Evolutionary conservation across 1,140 invertebrate species (phyloP).

Genomic region (Platorchestia sp.): DNA sequence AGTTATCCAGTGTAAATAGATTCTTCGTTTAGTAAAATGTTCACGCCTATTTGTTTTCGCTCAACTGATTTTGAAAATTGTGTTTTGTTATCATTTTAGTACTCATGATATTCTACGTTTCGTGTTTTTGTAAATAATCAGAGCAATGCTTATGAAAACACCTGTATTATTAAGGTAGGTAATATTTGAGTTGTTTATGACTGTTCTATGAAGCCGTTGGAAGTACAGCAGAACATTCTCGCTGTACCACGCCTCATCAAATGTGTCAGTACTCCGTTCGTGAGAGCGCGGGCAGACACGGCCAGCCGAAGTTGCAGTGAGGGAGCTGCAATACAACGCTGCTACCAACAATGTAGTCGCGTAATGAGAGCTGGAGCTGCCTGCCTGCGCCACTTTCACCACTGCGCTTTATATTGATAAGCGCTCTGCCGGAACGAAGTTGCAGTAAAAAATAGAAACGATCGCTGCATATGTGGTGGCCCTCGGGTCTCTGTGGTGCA

Average conservation of each 20-base stretch:
- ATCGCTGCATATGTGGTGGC: background rate
- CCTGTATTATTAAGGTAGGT: background rate
- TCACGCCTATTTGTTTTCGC: background rate
- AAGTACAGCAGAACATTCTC: background rate
- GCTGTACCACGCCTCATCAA: background rate
- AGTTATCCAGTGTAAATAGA: background rate
- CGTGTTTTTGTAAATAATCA: background rate
- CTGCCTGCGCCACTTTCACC: background rate
- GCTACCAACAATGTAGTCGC: background rate
- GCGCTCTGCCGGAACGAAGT: conserved; percentile 3
- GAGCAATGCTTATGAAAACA: background rate
- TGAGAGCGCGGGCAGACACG: background rate
- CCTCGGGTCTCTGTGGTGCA: background rate
- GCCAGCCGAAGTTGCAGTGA: background rate
- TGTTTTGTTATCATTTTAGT: background rate
- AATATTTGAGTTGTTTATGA: background rate
- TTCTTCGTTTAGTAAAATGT: background rate
- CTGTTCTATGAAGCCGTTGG: background rate
- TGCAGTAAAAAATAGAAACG: background rate
- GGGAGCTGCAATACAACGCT: background rate
- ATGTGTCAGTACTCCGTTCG: background rate
- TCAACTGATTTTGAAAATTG: background rate
- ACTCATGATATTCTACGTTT: background rate
- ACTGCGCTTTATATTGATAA: background rate
- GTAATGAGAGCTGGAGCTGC: background rate